These are phyloP conservation scores for Panthera tigris DNA, from an alignment of 2,113 vertebrate genomes.

Conservation along the genomic window DNA sequence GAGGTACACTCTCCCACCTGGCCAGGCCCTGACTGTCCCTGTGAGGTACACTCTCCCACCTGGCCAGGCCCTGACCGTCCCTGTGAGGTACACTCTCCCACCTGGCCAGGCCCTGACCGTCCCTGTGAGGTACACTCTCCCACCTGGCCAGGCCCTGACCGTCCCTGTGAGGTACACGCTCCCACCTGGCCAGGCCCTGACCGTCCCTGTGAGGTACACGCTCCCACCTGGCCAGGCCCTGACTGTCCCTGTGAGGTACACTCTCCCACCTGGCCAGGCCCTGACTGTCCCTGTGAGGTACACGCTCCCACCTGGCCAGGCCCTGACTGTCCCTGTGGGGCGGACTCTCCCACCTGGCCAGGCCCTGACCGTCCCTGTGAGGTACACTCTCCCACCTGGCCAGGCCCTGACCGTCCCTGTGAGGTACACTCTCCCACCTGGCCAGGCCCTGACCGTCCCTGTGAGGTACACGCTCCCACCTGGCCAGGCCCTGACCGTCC, in stretches of 20 bases:
- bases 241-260: not conserved
- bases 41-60: not conserved
- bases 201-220: not conserved
- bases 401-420: not conserved
- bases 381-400: not conserved
- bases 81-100: not conserved
- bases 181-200: too few species aligned
- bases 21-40: not conserved
- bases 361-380: too few species aligned
- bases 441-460: not conserved
- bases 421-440: not conserved
- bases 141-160: too few species aligned
- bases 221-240: too few species aligned
- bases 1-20: not conserved
- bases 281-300: not conserved
- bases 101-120: too few species aligned
- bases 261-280: too few species aligned
- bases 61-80: not conserved
- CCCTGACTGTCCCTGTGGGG: not conserved
- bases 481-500: not conserved
- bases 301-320: too few species aligned
- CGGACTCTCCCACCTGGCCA: not conserved
- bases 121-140: not conserved
- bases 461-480: not conserved
- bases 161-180: not conserved